A percentile compares a stretch with the other conserved stretches of the same genome.
Evolutionary conservation across 2,888 invertebrate genomes (phyloP).

Genomic region (Campoplex capitator): DNA sequence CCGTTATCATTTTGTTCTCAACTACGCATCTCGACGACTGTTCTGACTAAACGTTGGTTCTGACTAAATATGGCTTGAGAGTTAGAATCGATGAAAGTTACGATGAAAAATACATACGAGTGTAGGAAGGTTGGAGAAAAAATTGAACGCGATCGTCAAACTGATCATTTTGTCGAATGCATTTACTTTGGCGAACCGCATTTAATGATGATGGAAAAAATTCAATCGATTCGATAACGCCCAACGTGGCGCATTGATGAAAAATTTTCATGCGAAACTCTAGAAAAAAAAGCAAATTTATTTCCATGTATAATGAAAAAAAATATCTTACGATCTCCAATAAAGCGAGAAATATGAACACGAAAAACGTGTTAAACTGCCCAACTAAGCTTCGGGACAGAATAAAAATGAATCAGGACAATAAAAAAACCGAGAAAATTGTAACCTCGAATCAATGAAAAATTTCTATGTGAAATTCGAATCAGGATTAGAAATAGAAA

Average conservation of each 20-base stretch:
- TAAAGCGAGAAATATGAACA: neutral
- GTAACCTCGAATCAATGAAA: neutral
- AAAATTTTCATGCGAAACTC: neutral
- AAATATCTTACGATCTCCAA: neutral
- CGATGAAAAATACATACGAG: neutral
- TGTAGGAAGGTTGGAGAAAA: neutral
- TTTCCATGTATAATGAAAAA: neutral
- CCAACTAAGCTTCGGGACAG: neutral
- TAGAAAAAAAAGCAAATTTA: neutral
- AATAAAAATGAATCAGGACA: neutral
- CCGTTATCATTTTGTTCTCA: neutral
- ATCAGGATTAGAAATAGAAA: neutral
- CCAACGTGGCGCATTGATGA: too few species aligned
- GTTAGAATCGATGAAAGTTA: neutral
- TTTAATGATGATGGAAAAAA: neutral
- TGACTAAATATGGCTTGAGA: neutral
- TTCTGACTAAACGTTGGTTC: neutral
- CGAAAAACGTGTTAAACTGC: neutral
- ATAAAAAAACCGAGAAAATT: neutral
- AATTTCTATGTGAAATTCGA: slow-evolving; percentile 9
- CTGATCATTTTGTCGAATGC: neutral
- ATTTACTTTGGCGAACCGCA: neutral
- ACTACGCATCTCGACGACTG: neutral
- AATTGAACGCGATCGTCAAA: neutral
- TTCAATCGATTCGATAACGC: neutral